A percentile compares a stretch with the other conserved stretches of the same genome.
These are phyloP conservation scores for Dicrurus megarhynchus DNA, from an alignment of 2,113 vertebrate genomes.

Conservation along the genomic window DNA sequence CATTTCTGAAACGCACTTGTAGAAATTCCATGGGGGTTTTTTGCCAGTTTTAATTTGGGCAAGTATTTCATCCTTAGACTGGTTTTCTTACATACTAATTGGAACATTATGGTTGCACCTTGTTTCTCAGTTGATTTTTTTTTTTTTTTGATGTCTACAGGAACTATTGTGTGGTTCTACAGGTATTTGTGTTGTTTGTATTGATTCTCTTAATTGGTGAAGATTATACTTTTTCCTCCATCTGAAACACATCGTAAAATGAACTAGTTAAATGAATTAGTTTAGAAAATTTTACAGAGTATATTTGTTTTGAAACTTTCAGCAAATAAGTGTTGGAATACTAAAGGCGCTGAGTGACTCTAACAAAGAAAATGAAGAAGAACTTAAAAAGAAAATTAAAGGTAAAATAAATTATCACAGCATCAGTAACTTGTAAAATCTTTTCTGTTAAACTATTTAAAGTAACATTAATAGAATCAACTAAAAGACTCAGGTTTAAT, in stretches of 20 bases:
- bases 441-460: background rate
- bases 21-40: background rate
- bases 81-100: background rate
- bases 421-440: background rate
- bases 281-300: conserved; percentile 16
- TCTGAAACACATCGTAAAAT: background rate
- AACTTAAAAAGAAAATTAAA: conserved; percentile 85
- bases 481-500: background rate
- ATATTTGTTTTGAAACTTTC: conserved; percentile 59
- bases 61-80: background rate
- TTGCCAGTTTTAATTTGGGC: background rate
- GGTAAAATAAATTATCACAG: conserved; percentile 70
- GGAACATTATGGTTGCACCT: background rate
- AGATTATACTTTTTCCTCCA: background rate
- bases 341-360: conserved; percentile 80
- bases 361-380: conserved; percentile 79
- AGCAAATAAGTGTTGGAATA: conserved; percentile 86
- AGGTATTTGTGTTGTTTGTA: background rate
- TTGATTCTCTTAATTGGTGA: conserved; percentile 7
- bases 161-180: background rate
- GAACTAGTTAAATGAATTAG: background rate
- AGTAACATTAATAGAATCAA: background rate
- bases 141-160: background rate
- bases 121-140: background rate
- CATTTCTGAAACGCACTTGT: background rate